These are phyloP conservation scores for Lasioglossum albipes DNA, from an alignment of 1,140 invertebrate species.

Conservation along the genomic window DNA sequence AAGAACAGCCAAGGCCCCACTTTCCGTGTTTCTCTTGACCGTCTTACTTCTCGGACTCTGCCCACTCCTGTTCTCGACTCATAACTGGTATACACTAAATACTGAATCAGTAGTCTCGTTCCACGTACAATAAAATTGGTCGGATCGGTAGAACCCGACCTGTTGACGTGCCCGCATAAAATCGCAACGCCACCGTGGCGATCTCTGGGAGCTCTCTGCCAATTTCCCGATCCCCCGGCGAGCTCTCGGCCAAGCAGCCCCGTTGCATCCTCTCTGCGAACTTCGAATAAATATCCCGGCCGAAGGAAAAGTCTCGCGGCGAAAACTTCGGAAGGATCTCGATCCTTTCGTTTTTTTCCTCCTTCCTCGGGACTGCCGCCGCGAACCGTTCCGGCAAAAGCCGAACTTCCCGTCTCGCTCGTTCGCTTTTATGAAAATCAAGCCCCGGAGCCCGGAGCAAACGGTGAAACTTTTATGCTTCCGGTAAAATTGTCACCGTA, in stretches of 20 bases:
- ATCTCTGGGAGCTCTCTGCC: constrained; percentile 11
- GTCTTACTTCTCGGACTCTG: too few relatives aligned
- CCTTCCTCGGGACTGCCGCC: too few relatives aligned
- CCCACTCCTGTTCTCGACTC: too few relatives aligned
- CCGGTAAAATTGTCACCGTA: constrained; percentile 30
- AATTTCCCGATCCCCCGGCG: constrained; percentile 12
- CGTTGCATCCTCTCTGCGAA: constrained; percentile 34
- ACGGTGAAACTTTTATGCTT: constrained; percentile 23
- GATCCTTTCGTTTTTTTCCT: constrained; percentile 8
- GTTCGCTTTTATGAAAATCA: constrained; percentile 41
- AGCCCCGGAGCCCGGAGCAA: not conserved
- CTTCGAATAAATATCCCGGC: constrained; percentile 47
- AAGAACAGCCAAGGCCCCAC: too few relatives aligned
- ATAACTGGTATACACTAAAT: too few relatives aligned
- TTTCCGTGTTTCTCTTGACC: too few relatives aligned
- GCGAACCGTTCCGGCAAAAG: not conserved
- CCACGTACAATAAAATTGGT: not conserved
- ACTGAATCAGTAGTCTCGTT: too few relatives aligned
- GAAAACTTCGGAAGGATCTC: constrained; percentile 34
- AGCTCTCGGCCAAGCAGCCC: constrained; percentile 13
- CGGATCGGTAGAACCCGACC: not conserved
- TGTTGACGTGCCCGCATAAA: not conserved
- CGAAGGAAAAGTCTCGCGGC: constrained; percentile 20
- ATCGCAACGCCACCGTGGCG: not conserved
- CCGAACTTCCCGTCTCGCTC: constrained; percentile 7